Conservation (phyloP, 2,888 invertebrate species). For the Drosophila neotestacea region DNA sequence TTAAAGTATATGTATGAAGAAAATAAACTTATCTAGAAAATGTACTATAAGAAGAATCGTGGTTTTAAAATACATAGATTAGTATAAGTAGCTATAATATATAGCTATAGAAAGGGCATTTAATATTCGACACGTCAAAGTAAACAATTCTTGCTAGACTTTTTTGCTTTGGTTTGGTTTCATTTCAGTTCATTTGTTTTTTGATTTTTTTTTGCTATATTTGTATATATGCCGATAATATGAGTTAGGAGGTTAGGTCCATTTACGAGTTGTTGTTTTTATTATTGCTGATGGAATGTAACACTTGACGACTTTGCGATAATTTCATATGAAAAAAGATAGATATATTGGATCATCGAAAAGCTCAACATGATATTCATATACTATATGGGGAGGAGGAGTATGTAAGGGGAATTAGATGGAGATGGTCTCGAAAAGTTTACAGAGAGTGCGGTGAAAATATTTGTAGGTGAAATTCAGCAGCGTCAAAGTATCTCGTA, state of each 20-base stretch:
- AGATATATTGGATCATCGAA: slow-evolving; percentile 8
- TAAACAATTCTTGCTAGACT: not conserved
- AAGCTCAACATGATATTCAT: slow-evolving; percentile 1
- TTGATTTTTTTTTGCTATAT: not conserved
- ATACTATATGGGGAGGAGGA: not conserved
- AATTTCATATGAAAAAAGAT: slow-evolving; percentile 24
- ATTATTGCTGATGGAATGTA: slow-evolving; percentile 17
- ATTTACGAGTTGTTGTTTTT: slow-evolving; percentile 8
- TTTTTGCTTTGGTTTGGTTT: slow-evolving; percentile 10
- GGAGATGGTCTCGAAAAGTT: not conserved
- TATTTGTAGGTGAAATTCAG: slow-evolving; percentile 22
- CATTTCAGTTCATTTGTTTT: not conserved
- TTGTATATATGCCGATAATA: no score
- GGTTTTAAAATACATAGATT: no score
- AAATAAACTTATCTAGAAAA: no score
- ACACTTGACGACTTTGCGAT: slow-evolving; percentile 29
- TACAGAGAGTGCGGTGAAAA: slow-evolving; percentile 9
- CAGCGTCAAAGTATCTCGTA: slow-evolving; percentile 12
- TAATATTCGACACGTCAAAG: not conserved
- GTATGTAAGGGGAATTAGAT: not conserved
- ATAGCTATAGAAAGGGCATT: not conserved
- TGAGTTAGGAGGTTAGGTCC: slow-evolving; percentile 14
- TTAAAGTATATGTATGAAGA: no score
- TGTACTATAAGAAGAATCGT: no score
- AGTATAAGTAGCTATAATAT: no score